A percentile compares a stretch with the other conserved stretches of the same genome.
Evolutionary conservation across 2,888 invertebrate genomes (phyloP).

Genomic region (Dromius quadrimaculatus): DNA sequence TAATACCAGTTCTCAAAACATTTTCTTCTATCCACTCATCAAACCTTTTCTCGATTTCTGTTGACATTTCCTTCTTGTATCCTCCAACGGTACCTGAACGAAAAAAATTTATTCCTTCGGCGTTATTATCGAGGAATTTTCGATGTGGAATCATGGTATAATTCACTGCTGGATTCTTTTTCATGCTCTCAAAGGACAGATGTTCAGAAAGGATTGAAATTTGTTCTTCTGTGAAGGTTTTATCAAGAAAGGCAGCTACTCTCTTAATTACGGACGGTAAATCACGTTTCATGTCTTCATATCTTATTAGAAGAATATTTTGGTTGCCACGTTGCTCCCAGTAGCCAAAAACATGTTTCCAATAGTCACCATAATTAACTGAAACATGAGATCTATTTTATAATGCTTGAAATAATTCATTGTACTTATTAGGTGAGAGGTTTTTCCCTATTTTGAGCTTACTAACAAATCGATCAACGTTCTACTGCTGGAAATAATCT

Average conservation of each 20-base stretch:
- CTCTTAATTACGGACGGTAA: conserved; percentile 64
- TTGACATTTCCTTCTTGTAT: conserved; percentile 72
- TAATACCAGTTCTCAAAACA: conserved; percentile 70
- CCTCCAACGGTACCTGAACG: conserved; percentile 66
- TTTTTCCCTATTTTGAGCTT: too few species aligned
- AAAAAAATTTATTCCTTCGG: conserved; percentile 63
- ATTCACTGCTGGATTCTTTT: conserved; percentile 68
- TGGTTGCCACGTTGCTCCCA: conserved; percentile 61
- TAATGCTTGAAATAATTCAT: too few species aligned
- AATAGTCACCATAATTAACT: conserved; percentile 59
- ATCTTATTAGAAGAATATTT: conserved; percentile 61
- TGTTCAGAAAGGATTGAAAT: conserved; percentile 64
- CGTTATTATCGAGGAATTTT: conserved; percentile 9
- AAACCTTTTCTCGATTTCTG: conserved; percentile 77
- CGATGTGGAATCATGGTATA: conserved; percentile 56
- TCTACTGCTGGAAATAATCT: too few species aligned
- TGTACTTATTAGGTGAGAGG: too few species aligned
- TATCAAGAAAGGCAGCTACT: conserved; percentile 65
- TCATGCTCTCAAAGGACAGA: conserved; percentile 69
- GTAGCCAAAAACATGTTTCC: conserved; percentile 61
- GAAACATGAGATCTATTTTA: too few species aligned
- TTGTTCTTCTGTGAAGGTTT: conserved; percentile 62
- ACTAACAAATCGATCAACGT: too few species aligned
- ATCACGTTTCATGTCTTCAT: conserved; percentile 64
- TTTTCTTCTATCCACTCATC: conserved; percentile 78